Evolutionary conservation across 2,797 vertebrate genomes (phyloP).

Genomic region (Spinus pinus): DNA sequence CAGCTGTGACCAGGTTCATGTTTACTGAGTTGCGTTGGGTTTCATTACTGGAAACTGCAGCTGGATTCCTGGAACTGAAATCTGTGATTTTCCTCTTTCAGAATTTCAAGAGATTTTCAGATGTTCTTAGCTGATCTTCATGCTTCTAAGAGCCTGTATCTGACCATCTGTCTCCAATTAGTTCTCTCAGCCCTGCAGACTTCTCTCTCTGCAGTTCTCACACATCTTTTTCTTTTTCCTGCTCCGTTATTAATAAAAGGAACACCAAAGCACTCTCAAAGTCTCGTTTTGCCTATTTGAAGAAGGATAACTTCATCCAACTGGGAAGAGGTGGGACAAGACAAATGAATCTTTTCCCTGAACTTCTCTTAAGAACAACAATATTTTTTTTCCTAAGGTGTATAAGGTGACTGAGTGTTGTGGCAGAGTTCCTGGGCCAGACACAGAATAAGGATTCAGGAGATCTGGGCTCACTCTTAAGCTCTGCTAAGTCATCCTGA

Average conservation of each 20-base stretch:
- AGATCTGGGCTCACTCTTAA: neutral
- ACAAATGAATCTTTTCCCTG: neutral
- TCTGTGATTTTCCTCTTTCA: neutral
- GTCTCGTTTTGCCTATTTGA: neutral
- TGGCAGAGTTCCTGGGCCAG: neutral
- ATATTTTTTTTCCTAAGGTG: neutral
- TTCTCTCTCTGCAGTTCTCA: neutral
- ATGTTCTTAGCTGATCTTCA: constrained; percentile 18
- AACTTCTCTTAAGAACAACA: neutral
- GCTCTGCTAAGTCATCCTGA: neutral
- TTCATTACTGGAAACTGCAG: neutral
- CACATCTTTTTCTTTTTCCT: neutral
- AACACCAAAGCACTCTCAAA: neutral
- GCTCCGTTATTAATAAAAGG: neutral
- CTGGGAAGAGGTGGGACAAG: neutral
- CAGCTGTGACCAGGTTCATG: neutral
- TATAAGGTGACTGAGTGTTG: neutral
- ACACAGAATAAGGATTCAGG: neutral
- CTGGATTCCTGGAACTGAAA: neutral
- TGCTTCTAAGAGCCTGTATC: neutral
- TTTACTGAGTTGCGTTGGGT: accelerated
- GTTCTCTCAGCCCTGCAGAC: neutral
- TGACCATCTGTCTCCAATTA: constrained; percentile 31
- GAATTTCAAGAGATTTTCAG: neutral
- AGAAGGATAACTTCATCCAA: neutral